A percentile compares a stretch with the other conserved stretches of the same genome.
phyloP scores from a whole-genome alignment of 1,140 invertebrate genomes.

The Eulimnadia texana region DNA sequence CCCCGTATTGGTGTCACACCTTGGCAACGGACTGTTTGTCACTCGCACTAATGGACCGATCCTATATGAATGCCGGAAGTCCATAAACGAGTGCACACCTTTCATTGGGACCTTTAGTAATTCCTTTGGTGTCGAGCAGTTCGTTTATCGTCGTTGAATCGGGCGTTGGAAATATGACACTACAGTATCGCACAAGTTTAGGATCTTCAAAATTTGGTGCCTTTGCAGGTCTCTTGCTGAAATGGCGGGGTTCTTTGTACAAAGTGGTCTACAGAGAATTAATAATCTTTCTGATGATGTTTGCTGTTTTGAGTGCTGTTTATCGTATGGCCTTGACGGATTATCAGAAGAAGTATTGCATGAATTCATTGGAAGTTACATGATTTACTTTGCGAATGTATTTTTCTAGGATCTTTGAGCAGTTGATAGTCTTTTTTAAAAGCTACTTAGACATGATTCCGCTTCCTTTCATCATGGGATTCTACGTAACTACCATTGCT shows the following conservation, averaged over 20 bases:
- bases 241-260: constrained; percentile 59
- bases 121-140: too few relatives aligned
- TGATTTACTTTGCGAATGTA: background rate
- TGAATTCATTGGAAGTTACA: background rate
- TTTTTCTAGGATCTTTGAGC: constrained; percentile 47
- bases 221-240: constrained; percentile 50
- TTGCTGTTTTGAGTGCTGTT: constrained; percentile 41
- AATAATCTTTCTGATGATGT: constrained; percentile 42
- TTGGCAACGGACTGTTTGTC: too few relatives aligned
- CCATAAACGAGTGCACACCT: too few relatives aligned
- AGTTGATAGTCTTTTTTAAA: constrained; percentile 57
- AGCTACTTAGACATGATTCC: constrained; percentile 64
- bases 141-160: too few relatives aligned
- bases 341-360: constrained; percentile 39
- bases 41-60: too few relatives aligned
- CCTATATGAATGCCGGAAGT: too few relatives aligned
- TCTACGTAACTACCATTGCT: constrained; percentile 84
- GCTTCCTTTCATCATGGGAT: constrained; percentile 72
- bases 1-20: too few relatives aligned
- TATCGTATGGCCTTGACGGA: constrained; percentile 43
- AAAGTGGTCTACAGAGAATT: constrained; percentile 58
- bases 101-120: too few relatives aligned
- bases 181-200: constrained; percentile 57
- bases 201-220: constrained; percentile 50
- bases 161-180: constrained; percentile 53